Conservation (phyloP, 2,113 vertebrate species). For the Pangasianodon hypophthalmus region DNA sequence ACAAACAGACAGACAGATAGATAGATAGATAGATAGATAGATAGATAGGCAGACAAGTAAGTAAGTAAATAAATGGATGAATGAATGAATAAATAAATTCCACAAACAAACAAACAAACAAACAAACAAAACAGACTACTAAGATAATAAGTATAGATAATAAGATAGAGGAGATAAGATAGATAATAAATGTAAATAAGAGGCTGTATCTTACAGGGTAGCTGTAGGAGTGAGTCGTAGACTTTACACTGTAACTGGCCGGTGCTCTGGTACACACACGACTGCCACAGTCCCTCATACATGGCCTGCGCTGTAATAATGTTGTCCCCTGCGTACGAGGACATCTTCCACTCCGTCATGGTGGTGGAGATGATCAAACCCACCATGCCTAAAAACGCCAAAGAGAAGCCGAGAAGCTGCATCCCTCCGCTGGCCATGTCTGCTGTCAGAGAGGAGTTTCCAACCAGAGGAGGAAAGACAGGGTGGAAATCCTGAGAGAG, state of each 20-base stretch:
- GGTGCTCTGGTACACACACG: slow-evolving; percentile 80
- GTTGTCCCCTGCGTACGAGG: slow-evolving; percentile 87
- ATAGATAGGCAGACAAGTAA: not conserved
- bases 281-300: slow-evolving; percentile 93
- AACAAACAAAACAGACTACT: not conserved
- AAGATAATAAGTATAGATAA: not conserved
- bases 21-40: not conserved
- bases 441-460: not conserved
- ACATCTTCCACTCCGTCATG: slow-evolving; percentile 93
- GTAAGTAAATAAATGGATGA: too few relatives aligned
- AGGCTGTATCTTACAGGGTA: slow-evolving; percentile 75
- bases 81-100: not conserved
- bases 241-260: slow-evolving; percentile 82
- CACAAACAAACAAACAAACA: not conserved
- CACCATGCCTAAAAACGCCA: slow-evolving; percentile 86
- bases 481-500: not conserved
- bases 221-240: slow-evolving; percentile 87
- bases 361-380: slow-evolving; percentile 82
- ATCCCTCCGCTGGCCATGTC: slow-evolving; percentile 86
- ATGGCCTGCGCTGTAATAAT: slow-evolving; percentile 92
- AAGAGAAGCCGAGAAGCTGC: slow-evolving; percentile 84
- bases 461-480: not conserved
- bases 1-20: not conserved
- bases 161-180: not conserved
- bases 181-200: not conserved